Conservation (phyloP, 2,797 vertebrate genomes). For the Periophthalmus magnuspinnatus region DNA sequence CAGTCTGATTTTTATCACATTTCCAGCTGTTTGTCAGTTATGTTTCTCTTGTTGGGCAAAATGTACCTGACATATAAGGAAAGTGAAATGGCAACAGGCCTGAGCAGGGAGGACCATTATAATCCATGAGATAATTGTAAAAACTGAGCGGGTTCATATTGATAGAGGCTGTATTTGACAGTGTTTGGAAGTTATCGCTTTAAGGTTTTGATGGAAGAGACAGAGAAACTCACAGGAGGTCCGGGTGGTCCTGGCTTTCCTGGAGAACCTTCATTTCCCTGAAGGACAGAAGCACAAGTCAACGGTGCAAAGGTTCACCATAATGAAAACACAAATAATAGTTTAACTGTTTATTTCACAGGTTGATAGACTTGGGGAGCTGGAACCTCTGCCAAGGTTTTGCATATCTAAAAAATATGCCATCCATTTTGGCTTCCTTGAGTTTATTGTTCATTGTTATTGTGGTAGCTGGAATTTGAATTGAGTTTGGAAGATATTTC, state of each 20-base stretch:
- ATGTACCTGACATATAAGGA: conserved; percentile 12
- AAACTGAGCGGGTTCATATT: neutral
- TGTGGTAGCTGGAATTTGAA: neutral
- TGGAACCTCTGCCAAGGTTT: neutral
- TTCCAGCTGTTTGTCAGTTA: conserved; percentile 57
- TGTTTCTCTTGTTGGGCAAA: conserved; percentile 45
- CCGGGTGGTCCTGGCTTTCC: conserved; percentile 91
- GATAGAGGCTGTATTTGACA: neutral
- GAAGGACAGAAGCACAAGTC: conserved; percentile 55
- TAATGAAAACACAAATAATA: neutral
- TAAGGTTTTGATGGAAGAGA: conserved; percentile 13
- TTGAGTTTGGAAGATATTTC: neutral
- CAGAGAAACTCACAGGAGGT: conserved; percentile 86
- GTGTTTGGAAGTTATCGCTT: conserved; percentile 15
- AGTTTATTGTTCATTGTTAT: no score
- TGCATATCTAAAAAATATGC: neutral
- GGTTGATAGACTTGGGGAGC: no score
- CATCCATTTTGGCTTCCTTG: no score
- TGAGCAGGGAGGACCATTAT: neutral
- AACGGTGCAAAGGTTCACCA: neutral
- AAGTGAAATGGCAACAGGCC: neutral
- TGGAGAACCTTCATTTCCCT: conserved; percentile 89
- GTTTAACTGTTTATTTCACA: no score
- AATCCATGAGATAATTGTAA: neutral
- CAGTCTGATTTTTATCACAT: conserved; percentile 56